Evolutionary conservation across 2,113 vertebrate genomes (phyloP).

Genomic region (Numida meleagris): DNA sequence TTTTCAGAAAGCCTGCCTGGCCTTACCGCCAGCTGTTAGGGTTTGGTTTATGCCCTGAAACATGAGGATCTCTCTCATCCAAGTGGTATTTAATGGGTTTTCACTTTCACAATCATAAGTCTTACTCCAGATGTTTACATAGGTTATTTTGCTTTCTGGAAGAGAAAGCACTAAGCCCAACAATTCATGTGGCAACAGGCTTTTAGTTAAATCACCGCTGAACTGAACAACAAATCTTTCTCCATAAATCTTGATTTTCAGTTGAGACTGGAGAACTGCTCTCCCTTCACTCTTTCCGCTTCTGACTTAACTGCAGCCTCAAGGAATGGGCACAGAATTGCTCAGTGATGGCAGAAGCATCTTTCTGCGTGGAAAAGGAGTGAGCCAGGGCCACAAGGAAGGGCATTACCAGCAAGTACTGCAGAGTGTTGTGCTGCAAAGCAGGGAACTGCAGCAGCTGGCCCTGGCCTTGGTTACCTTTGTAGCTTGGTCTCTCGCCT

Average conservation of each 20-base stretch:
- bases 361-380: background rate
- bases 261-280: background rate
- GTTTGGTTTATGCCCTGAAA: background rate
- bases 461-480: fast-evolving
- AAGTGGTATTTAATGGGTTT: background rate
- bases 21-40: background rate
- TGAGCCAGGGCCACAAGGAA: fast-evolving
- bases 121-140: background rate
- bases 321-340: background rate
- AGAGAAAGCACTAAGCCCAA: background rate
- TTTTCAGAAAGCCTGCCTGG: background rate
- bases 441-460: background rate
- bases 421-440: too few relatives aligned
- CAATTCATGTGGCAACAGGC: background rate
- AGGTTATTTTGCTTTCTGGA: constrained; percentile 4
- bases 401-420: fast-evolving
- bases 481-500: background rate
- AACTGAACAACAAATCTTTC: background rate
- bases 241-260: background rate
- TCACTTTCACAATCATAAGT: background rate
- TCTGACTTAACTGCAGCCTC: background rate
- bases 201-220: background rate
- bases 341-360: fast-evolving
- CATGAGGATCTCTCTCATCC: background rate
- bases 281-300: background rate